Percentiles rank a stretch among this genome's conserved stretches.
Evolutionary conservation across 2,113 vertebrate genomes (phyloP).

Genomic region (Xenopus laevis): DNA sequence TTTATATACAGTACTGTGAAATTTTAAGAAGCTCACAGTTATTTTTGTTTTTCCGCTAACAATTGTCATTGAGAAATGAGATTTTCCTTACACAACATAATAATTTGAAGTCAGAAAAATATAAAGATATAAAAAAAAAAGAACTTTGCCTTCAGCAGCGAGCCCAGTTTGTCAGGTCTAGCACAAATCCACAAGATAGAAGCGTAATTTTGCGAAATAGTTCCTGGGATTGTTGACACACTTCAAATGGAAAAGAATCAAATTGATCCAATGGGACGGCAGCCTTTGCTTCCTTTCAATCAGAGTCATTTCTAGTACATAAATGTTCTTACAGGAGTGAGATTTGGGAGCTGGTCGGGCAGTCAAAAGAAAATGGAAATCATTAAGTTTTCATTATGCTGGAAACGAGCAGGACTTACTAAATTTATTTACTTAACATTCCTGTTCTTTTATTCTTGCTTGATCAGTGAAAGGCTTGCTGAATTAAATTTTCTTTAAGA

Average conservation of each 20-base stretch:
- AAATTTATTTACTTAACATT: conserved; percentile 33
- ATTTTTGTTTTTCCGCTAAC: too few relatives aligned
- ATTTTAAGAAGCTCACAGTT: too few relatives aligned
- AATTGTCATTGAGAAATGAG: too few relatives aligned
- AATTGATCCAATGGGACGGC: conserved; percentile 23
- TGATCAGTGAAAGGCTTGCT: conserved; percentile 14
- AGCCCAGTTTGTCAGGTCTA: not conserved
- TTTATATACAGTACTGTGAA: too few relatives aligned
- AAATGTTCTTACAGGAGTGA: conserved; percentile 37
- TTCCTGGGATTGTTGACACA: conserved; percentile 33
- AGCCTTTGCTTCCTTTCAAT: conserved; percentile 25
- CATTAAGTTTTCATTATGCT: conserved; percentile 33
- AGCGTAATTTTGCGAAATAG: not conserved
- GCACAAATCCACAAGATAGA: conserved; percentile 8
- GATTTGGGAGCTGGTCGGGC: conserved; percentile 39
- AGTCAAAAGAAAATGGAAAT: conserved; percentile 39
- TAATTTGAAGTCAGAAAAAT: too few relatives aligned
- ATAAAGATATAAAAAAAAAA: too few relatives aligned
- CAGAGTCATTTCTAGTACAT: conserved; percentile 35
- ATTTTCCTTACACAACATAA: too few relatives aligned
- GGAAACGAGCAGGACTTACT: conserved; percentile 16
- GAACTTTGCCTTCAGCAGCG: conserved; percentile 10
- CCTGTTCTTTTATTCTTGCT: conserved; percentile 14
- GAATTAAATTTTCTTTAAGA: conserved; percentile 31
- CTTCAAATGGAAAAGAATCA: conserved; percentile 32